Conservation (phyloP, 2,888 invertebrate species). For the Chydorus sphaericus region DNA sequence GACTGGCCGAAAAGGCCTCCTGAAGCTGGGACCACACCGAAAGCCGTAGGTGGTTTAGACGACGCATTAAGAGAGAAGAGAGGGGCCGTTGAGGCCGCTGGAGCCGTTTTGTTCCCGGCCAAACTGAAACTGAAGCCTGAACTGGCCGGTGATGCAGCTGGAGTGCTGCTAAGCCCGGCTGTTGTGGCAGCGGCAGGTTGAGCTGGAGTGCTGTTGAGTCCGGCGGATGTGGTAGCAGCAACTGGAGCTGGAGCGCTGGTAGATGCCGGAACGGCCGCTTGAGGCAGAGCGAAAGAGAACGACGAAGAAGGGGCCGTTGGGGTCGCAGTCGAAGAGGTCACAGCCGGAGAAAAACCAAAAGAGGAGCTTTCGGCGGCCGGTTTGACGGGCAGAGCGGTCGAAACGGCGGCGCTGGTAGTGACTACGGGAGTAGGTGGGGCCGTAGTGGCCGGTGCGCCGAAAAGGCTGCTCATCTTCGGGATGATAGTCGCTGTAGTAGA, state of each 20-base stretch:
- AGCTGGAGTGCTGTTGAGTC: too few relatives aligned
- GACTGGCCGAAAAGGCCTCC: background rate
- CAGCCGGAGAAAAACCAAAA: background rate
- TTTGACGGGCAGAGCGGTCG: background rate
- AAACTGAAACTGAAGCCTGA: constrained; percentile 12
- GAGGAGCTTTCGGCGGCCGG: background rate
- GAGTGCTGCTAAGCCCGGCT: too few relatives aligned
- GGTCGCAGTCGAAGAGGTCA: background rate
- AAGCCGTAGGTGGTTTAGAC: background rate
- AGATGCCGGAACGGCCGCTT: background rate
- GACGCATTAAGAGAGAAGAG: background rate
- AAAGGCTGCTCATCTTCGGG: background rate
- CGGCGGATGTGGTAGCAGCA: background rate
- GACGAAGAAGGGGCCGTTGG: background rate
- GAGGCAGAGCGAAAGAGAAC: background rate
- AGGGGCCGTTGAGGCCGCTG: background rate
- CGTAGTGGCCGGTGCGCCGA: background rate
- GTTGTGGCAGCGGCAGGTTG: constrained; percentile 6
- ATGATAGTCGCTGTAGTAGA: background rate
- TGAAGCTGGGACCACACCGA: background rate
- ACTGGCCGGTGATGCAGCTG: background rate
- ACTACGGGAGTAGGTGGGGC: background rate
- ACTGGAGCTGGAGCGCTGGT: background rate
- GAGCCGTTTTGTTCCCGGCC: too few relatives aligned
- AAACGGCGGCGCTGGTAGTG: background rate